A percentile compares a stretch with the other conserved stretches of the same genome.
Conservation (phyloP, 2,797 vertebrate genomes). For the Phaenicophaeus curvirostris region DNA sequence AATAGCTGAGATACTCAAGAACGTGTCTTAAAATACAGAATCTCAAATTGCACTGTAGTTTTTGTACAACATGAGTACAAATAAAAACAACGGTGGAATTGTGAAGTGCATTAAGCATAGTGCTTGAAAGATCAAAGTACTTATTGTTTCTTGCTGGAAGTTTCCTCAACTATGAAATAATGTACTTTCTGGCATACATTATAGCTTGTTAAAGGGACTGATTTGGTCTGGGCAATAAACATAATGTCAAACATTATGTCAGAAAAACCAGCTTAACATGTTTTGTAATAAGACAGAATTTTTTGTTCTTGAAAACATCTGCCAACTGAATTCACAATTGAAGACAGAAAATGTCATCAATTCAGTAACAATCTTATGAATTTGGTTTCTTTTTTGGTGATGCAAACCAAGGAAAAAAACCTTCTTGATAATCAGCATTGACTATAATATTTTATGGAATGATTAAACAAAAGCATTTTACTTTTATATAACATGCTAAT, state of each 20-base stretch:
- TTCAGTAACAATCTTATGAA: conserved; percentile 77
- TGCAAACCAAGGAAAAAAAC: conserved; percentile 65
- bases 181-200: conserved; percentile 75
- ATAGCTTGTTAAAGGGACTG: conserved; percentile 75
- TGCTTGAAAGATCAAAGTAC: conserved; percentile 75
- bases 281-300: conserved; percentile 80
- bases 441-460: conserved; percentile 68
- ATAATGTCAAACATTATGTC: conserved; percentile 80
- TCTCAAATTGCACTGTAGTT: conserved; percentile 32
- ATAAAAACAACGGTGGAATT: conserved; percentile 21
- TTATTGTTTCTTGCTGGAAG: conserved; percentile 73
- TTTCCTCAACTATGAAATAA: conserved; percentile 75
- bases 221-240: conserved; percentile 81
- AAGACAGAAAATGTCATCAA: conserved; percentile 84
- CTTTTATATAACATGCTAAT: conserved; percentile 77
- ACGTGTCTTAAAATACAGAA: conserved; percentile 13
- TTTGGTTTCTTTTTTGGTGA: conserved; percentile 69
- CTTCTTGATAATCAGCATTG: conserved; percentile 65
- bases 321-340: conserved; percentile 77
- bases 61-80: conserved; percentile 50
- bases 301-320: conserved; percentile 84
- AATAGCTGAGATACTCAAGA: background rate
- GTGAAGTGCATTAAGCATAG: conserved; percentile 37
- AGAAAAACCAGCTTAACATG: conserved; percentile 79
- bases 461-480: conserved; percentile 77